A percentile compares a stretch with the other conserved stretches of the same genome.
Conservation (phyloP, 2,797 vertebrate species). For the Gallinago stenura region DNA sequence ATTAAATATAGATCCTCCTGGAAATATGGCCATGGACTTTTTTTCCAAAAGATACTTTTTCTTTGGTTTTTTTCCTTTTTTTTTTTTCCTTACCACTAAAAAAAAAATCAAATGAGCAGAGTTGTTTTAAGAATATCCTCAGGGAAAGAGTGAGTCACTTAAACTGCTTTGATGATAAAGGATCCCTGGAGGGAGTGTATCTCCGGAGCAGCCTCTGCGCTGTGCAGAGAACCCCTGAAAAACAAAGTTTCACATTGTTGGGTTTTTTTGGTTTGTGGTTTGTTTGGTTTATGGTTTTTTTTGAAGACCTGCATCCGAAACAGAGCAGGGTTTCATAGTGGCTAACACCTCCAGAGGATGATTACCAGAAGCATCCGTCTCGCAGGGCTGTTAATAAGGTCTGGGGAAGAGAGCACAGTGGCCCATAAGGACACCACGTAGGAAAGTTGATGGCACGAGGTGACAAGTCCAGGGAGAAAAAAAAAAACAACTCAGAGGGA, state of each 20-base stretch:
- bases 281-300: not conserved
- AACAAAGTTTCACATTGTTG: not conserved
- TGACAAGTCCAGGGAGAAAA: not conserved
- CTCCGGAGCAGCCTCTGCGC: not conserved
- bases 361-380: not conserved
- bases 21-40: not conserved
- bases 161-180: slow-evolving; percentile 62
- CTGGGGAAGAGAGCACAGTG: not conserved
- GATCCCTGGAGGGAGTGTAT: not conserved
- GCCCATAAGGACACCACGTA: not conserved
- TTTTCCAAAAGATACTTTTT: not conserved
- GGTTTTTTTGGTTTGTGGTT: not conserved
- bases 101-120: not conserved
- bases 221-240: not conserved
- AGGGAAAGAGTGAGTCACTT: slow-evolving; percentile 44
- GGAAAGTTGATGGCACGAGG: not conserved
- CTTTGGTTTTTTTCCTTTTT: not conserved
- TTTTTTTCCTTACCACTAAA: not conserved
- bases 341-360: not conserved
- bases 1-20: not conserved
- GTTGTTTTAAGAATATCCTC: slow-evolving; percentile 24
- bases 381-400: not conserved
- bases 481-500: not conserved
- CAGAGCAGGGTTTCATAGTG: not conserved
- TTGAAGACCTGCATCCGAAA: not conserved